Evolutionary conservation across 2,888 invertebrate species (phyloP), one percentile per base, ranked within the genome.

Genomic region (Altica lythri): DNA sequence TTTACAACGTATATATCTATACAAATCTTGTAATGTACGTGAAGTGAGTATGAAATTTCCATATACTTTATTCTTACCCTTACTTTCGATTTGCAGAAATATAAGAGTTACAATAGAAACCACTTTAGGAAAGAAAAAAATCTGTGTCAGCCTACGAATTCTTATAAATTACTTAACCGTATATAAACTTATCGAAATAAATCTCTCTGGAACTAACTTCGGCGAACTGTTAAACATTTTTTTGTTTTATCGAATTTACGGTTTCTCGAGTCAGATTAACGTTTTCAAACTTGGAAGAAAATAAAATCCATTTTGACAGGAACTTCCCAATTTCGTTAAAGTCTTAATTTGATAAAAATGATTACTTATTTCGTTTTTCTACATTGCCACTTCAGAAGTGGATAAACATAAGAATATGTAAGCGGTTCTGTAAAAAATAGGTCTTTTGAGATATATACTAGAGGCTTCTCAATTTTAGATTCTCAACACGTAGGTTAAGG

Each of bases 301-400:
- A 16, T 6, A 35, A 17, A 17, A 35, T 35, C 35, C 35, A 35
- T 9, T 35, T 14, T 17, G 27, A 1, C 2, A 5, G 14, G 13
- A 35, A 35, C 35, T 35, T 35, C 17, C n/a, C 14, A 2, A 35
- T 35, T 35, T 4, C 14, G 35, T n/a, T 35, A 35, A 35, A 16
- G 2, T 17, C 12, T 35, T 35, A 35, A 35, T 35, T 35, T 35
- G 35, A 35, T 35, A 35, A 35, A 8, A 35, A 9, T 2, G 17
- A 35, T 9, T 35, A 16, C 16, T 35, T 14, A 35, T 35, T 35
- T 5, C 4, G 9, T 17, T 35, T 35, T 12, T 35, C 13, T 17
- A 4, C 9, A n/a, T 16, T 2, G 8, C 10, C 6, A 17, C 9
- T 8, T 17, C 16, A 35, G 14, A 35, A 17, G 8, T 4, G 8